These are phyloP conservation scores for Mycetomoellerius zeteki DNA, from an alignment of 1,140 invertebrate genomes.

Conservation along the genomic window DNA sequence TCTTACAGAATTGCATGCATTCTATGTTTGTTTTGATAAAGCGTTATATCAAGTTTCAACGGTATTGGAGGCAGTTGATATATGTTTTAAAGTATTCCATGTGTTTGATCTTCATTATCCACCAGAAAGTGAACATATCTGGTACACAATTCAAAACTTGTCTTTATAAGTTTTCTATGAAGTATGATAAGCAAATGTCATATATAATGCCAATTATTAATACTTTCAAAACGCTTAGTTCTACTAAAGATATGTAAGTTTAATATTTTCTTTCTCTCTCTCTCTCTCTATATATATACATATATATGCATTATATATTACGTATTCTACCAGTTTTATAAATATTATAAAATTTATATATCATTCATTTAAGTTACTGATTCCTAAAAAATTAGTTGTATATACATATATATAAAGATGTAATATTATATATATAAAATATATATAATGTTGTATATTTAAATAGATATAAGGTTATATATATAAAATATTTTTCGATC, in stretches of 20 bases:
- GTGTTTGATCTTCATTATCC: conserved; percentile 23
- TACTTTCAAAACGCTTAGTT: neutral
- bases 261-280: too few relatives aligned
- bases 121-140: conserved; percentile 21
- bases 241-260: too few relatives aligned
- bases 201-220: conserved; percentile 28
- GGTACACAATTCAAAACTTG: neutral
- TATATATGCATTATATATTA: too few relatives aligned
- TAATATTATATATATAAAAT: too few relatives aligned
- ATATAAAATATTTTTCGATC: neutral
- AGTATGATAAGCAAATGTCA: conserved; percentile 21
- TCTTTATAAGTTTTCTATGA: conserved; percentile 15
- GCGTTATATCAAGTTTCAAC: conserved; percentile 16
- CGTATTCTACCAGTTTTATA: too few relatives aligned
- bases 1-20: conserved; percentile 3
- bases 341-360: too few relatives aligned
- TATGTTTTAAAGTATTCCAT: conserved; percentile 25
- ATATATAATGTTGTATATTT: too few relatives aligned
- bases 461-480: too few relatives aligned
- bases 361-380: too few relatives aligned
- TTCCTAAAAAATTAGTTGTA: too few relatives aligned
- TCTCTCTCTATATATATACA: too few relatives aligned
- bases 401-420: too few relatives aligned
- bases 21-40: conserved; percentile 16
- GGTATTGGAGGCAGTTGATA: neutral